phyloP scores from a whole-genome alignment of 2,797 vertebrate species.

The Dromococcyx pavoninus region DNA sequence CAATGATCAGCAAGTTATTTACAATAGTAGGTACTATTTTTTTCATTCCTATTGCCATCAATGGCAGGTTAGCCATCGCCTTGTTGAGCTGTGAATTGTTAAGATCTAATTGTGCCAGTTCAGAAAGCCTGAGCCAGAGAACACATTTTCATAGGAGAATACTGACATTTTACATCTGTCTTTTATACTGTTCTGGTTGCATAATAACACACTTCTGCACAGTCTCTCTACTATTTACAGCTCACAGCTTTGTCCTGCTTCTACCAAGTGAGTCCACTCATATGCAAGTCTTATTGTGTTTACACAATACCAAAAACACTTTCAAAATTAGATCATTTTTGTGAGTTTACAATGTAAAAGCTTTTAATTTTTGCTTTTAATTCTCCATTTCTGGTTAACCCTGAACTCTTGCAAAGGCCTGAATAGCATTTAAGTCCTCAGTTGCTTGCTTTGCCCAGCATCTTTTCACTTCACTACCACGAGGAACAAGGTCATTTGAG shows the following conservation, averaged over 20 bases:
- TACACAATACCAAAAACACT: neutral
- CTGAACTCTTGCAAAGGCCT: neutral
- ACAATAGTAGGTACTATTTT: neutral
- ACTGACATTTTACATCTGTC: neutral
- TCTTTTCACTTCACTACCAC: neutral
- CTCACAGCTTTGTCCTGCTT: neutral
- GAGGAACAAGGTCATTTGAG: neutral
- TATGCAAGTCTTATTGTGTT: neutral
- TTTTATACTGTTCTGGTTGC: neutral
- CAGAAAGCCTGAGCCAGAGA: neutral
- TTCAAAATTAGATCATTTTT: neutral
- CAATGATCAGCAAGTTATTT: neutral
- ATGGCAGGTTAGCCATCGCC: neutral
- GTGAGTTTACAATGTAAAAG: neutral
- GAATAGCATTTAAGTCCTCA: neutral
- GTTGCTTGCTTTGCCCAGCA: neutral
- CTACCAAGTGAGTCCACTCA: neutral
- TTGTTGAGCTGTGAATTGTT: neutral
- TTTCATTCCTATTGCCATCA: neutral
- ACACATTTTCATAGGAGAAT: neutral
- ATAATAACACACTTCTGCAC: neutral
- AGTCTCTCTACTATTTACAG: neutral
- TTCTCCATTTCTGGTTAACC: neutral
- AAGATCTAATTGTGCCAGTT: neutral
- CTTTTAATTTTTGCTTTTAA: neutral